Percentiles rank a stretch among this genome's conserved stretches.
Conservation (phyloP, 2,797 vertebrate genomes). For the Trachurus trachurus region DNA sequence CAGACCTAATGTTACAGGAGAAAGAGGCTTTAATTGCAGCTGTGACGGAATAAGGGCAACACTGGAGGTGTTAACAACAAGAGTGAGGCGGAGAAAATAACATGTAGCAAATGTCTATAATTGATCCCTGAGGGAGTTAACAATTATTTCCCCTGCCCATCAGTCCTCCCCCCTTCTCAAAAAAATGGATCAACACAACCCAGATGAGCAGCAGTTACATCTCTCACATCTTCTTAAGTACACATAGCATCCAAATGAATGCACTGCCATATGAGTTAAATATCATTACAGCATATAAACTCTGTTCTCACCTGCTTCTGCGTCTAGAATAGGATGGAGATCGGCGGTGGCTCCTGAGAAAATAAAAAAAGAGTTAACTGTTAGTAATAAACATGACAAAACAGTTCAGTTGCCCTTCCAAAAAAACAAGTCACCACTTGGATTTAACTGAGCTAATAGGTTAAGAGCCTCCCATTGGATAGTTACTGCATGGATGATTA, state of each 20-base stretch:
- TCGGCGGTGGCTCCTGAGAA: slow-evolving; percentile 77
- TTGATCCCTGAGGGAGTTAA: background rate
- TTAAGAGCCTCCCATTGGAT: too few species aligned
- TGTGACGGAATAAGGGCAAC: background rate
- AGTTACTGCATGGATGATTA: too few species aligned
- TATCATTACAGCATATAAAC: background rate
- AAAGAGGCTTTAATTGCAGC: slow-evolving; percentile 13
- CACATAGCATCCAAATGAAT: background rate
- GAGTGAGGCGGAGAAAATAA: background rate
- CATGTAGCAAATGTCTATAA: background rate
- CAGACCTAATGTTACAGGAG: slow-evolving; percentile 78
- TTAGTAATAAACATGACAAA: background rate
- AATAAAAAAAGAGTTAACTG: background rate
- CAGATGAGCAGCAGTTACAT: background rate
- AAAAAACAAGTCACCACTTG: too few species aligned
- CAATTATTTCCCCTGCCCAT: too few species aligned
- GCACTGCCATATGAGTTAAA: too few species aligned
- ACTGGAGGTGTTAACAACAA: background rate
- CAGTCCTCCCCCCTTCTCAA: background rate
- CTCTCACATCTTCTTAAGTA: background rate
- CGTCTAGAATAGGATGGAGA: slow-evolving; percentile 88
- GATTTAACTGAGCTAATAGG: too few species aligned
- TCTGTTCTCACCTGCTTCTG: slow-evolving; percentile 83
- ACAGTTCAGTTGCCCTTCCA: too few species aligned
- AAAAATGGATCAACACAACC: background rate